Conservation (phyloP, 2,797 vertebrate species). For the Manis pentadactyla region DNA sequence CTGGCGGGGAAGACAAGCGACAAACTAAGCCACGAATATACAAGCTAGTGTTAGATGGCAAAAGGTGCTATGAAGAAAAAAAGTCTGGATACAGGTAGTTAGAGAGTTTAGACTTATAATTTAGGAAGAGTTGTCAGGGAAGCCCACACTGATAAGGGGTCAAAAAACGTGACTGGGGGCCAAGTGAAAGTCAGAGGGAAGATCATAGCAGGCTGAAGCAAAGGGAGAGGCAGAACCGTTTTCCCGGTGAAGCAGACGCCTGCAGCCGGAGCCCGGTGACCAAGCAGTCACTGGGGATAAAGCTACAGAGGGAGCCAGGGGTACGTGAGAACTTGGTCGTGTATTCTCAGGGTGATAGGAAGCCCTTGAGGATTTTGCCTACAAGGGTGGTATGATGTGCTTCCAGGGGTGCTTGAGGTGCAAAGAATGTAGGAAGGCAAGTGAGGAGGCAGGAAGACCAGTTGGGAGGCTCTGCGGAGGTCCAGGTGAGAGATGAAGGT, state of each 20-base stretch:
- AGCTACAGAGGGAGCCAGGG: neutral
- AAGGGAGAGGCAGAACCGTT: neutral
- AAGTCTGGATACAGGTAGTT: neutral
- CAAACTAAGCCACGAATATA: neutral
- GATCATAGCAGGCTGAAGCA: neutral
- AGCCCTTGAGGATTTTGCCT: neutral
- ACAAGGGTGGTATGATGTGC: neutral
- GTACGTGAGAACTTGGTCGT: neutral
- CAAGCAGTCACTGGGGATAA: neutral
- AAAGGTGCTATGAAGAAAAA: neutral
- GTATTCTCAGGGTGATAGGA: neutral
- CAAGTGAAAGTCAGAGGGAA: neutral
- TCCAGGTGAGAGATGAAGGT: neutral
- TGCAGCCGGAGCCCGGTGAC: neutral
- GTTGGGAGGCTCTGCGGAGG: neutral
- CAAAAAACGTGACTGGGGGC: fast-evolving
- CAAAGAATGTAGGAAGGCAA: neutral
- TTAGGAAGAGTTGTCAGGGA: neutral
- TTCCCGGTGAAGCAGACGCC: too few relatives aligned
- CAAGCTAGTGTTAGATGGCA: neutral
- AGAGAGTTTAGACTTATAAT: neutral
- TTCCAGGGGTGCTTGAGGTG: neutral
- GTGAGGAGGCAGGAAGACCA: neutral
- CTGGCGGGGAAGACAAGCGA: neutral
- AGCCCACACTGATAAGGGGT: neutral